These are phyloP conservation scores for Neoscelio sp. DNA, from an alignment of 2,888 invertebrate genomes.

Conservation along the genomic window DNA sequence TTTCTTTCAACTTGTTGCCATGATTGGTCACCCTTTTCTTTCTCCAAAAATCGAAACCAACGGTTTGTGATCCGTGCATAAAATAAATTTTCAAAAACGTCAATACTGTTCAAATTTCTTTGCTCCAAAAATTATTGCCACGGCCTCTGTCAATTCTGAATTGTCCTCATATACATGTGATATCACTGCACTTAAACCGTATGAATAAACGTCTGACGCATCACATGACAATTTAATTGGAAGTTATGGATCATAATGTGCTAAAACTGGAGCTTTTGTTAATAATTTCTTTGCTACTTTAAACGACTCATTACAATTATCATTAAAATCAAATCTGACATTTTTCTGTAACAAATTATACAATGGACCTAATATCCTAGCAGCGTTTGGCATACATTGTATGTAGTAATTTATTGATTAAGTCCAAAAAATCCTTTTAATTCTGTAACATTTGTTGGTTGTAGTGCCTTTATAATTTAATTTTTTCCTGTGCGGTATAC, in stretches of 20 bases:
- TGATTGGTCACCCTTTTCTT: constrained; percentile 74
- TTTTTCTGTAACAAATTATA: constrained; percentile 70
- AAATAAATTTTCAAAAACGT: constrained; percentile 66
- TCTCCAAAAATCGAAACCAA: constrained; percentile 69
- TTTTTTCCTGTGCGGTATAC: too few species aligned
- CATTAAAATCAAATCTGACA: not conserved
- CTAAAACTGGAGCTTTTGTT: not conserved
- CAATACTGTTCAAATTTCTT: too few species aligned
- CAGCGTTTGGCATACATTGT: constrained; percentile 72
- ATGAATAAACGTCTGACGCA: too few species aligned
- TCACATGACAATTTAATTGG: too few species aligned
- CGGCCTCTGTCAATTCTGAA: too few species aligned
- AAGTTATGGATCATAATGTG: too few species aligned
- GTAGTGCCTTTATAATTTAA: too few species aligned
- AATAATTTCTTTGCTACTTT: not conserved
- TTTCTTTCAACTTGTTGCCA: constrained; percentile 72
- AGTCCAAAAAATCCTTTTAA: constrained; percentile 72
- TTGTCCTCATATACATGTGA: too few species aligned
- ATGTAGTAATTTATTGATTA: constrained; percentile 77
- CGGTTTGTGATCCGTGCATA: constrained; percentile 72
- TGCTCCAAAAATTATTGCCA: too few species aligned
- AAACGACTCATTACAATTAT: not conserved
- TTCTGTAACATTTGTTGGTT: too few species aligned
- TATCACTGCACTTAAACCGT: too few species aligned
- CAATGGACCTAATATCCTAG: constrained; percentile 70